Conservation (phyloP, 2,888 invertebrate species). For the Acrocyrtus sp. region DNA sequence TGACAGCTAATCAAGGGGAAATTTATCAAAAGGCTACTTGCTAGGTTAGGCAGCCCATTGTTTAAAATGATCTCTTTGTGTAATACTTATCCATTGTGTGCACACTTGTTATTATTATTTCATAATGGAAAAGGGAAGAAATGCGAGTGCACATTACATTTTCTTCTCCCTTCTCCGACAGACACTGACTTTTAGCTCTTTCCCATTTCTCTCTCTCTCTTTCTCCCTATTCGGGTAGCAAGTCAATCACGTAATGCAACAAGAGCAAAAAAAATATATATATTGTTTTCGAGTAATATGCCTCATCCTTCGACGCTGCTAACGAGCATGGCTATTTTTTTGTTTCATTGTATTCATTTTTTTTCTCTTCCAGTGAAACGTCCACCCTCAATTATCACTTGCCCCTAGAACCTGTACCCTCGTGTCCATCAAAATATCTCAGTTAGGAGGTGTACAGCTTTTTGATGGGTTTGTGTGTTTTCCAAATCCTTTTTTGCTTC, state of each 20-base stretch:
- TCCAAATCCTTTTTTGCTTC: too few species aligned
- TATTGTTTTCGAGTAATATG: slow-evolving; percentile 1
- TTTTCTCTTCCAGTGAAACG: slow-evolving; percentile 41
- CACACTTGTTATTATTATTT: too few species aligned
- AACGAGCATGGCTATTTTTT: slow-evolving; percentile 36
- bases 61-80: background rate
- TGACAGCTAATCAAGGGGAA: background rate
- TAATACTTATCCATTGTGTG: background rate
- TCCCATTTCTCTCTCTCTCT: background rate
- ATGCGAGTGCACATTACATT: too few species aligned
- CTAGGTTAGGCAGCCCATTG: background rate
- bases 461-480: slow-evolving; percentile 26
- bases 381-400: slow-evolving; percentile 57
- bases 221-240: slow-evolving; percentile 1
- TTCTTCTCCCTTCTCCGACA: too few species aligned
- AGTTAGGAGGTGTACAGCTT: slow-evolving; percentile 23
- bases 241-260: slow-evolving; percentile 20
- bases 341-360: slow-evolving; percentile 22
- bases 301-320: slow-evolving; percentile 11
- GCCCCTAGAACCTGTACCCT: slow-evolving; percentile 37
- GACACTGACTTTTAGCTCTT: too few species aligned
- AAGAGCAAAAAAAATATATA: too few species aligned
- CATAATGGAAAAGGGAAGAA: too few species aligned
- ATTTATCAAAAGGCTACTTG: background rate
- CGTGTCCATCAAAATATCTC: slow-evolving; percentile 48